A percentile compares a stretch with the other conserved stretches of the same genome.
Evolutionary conservation across 1,140 invertebrate genomes (phyloP).

Genomic region (Panagrolaimus sp.): DNA sequence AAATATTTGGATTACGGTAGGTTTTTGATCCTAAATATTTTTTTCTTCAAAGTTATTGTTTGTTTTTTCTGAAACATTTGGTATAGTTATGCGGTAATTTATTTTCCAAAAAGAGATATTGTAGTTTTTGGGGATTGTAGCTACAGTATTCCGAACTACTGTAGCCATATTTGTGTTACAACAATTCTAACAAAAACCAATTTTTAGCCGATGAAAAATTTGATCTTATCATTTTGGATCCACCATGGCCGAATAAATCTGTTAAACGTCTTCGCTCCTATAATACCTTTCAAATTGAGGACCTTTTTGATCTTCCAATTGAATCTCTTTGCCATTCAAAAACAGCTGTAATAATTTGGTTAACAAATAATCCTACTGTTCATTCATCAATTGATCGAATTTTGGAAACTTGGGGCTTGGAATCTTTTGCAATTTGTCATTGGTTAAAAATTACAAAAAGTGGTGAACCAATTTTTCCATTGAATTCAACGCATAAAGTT

Average conservation of each 20-base stretch:
- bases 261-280: slow-evolving; percentile 20
- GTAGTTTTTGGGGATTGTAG: too few species aligned
- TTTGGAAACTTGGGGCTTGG: slow-evolving; percentile 69
- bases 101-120: too few species aligned
- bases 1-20: slow-evolving; percentile 8
- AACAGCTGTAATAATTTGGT: slow-evolving; percentile 40
- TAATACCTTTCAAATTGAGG: slow-evolving; percentile 32
- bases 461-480: slow-evolving; percentile 69
- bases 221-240: slow-evolving; percentile 80
- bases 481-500: slow-evolving; percentile 71
- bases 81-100: too few species aligned
- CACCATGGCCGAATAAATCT: slow-evolving; percentile 83
- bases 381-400: slow-evolving; percentile 70
- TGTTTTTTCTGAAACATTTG: too few species aligned
- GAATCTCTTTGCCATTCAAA: slow-evolving; percentile 18
- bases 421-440: slow-evolving; percentile 71
- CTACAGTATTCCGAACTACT: too few species aligned
- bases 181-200: too few species aligned
- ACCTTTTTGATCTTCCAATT: slow-evolving; percentile 28
- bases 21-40: neutral
- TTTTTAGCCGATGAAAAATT: slow-evolving; percentile 61
- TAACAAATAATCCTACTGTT: slow-evolving; percentile 38
- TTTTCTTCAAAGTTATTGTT: neutral
- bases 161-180: too few species aligned
- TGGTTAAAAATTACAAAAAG: slow-evolving; percentile 79